Conservation (phyloP, 2,797 vertebrate species). For the Scyliorhinus canicula region DNA sequence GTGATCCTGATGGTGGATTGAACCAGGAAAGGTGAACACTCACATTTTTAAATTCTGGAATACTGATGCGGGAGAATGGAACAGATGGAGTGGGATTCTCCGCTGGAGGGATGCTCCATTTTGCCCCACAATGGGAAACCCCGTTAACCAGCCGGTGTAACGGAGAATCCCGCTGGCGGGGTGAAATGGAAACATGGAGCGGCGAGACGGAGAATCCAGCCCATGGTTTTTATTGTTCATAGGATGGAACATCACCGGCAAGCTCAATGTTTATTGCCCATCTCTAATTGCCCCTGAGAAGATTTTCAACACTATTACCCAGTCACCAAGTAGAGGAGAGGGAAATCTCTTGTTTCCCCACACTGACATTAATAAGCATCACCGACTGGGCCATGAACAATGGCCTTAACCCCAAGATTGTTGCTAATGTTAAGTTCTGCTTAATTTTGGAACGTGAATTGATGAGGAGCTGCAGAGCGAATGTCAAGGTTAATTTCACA, state of each 20-base stretch:
- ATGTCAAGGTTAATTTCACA: neutral
- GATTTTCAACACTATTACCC: neutral
- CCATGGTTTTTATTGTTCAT: no score
- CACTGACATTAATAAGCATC: neutral
- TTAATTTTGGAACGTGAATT: neutral
- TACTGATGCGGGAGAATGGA: neutral
- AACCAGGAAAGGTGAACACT: neutral
- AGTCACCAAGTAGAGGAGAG: neutral
- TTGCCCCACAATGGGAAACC: no score
- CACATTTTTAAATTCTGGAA: neutral
- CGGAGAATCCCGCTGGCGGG: no score
- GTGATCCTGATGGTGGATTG: neutral
- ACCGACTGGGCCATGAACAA: neutral
- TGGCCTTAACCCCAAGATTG: neutral
- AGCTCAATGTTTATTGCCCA: no score
- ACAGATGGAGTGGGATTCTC: no score
- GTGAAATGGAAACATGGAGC: no score
- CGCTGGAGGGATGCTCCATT: no score
- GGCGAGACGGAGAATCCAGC: no score
- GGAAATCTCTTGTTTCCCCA: neutral
- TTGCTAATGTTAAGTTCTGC: neutral
- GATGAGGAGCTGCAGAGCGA: neutral
- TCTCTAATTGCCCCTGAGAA: no score
- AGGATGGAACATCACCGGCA: no score
- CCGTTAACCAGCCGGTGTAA: no score